phyloP scores from a whole-genome alignment of 2,113 vertebrate genomes.

The Sylvicapra grimmia region DNA sequence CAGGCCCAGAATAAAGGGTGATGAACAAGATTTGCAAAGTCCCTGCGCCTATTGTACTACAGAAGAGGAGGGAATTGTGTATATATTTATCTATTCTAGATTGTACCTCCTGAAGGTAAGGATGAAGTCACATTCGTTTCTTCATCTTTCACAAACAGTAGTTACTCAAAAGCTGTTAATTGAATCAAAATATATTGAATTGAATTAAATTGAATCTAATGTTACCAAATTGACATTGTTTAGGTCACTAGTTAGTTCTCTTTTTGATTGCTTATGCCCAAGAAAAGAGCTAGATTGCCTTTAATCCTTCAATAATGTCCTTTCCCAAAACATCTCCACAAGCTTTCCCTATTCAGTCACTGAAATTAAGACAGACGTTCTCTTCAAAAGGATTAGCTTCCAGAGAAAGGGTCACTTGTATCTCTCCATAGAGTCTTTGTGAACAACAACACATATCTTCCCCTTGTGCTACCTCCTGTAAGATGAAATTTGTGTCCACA shows the following conservation, averaged over 20 bases:
- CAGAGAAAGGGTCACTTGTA: not conserved
- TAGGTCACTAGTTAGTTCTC: not conserved
- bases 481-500: not conserved
- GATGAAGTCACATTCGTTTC: not conserved
- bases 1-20: not conserved
- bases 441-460: not conserved
- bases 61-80: not conserved
- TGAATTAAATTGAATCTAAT: not conserved
- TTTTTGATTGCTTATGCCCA: not conserved
- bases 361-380: not conserved
- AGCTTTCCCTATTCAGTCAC: not conserved
- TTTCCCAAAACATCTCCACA: not conserved
- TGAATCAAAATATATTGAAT: not conserved
- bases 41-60: not conserved
- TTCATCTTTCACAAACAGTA: not conserved
- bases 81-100: not conserved
- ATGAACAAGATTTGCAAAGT: not conserved
- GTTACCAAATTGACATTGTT: not conserved
- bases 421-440: not conserved
- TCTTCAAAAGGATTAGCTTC: not conserved
- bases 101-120: not conserved
- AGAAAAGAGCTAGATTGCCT: not conserved
- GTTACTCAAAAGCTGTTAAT: not conserved
- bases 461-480: not conserved
- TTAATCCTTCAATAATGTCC: not conserved